Conservation (phyloP, 2,113 vertebrate genomes). For the Myanophis thanlyinensis region DNA sequence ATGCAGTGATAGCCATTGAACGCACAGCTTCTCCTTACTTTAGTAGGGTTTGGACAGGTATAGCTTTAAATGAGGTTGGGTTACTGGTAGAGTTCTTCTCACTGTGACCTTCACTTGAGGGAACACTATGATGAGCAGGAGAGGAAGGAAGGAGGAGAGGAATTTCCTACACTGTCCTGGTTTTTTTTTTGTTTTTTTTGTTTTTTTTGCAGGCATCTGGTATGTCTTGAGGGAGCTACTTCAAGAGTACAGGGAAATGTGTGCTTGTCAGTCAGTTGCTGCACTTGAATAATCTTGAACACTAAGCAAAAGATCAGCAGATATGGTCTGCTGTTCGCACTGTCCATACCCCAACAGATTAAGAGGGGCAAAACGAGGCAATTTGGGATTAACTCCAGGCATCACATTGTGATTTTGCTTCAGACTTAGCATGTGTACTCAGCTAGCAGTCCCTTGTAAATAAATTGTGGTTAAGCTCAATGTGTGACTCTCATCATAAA, state of each 20-base stretch:
- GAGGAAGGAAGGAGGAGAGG: fast-evolving
- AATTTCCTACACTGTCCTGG: neutral
- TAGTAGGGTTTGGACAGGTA: fast-evolving
- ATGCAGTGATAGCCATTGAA: neutral
- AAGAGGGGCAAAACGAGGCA: neutral
- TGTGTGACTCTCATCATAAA: neutral
- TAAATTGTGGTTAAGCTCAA: neutral
- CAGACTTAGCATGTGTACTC: neutral
- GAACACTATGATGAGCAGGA: fast-evolving
- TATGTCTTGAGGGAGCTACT: neutral
- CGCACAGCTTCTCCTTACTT: neutral
- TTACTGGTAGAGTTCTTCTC: fast-evolving
- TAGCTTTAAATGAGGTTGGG: neutral
- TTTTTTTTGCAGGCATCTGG: neutral
- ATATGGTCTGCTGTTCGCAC: neutral
- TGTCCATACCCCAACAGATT: neutral
- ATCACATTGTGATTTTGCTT: neutral
- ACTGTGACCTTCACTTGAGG: neutral
- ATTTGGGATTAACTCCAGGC: neutral
- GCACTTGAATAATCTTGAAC: neutral
- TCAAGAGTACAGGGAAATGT: neutral
- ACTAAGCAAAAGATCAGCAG: neutral
- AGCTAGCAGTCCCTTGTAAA: neutral
- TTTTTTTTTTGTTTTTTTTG: no score
- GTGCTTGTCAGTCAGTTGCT: neutral